A percentile compares a stretch with the other conserved stretches of the same genome.
Conservation (phyloP, 2,888 invertebrate species). For the Nephrotoma appendiculata region DNA sequence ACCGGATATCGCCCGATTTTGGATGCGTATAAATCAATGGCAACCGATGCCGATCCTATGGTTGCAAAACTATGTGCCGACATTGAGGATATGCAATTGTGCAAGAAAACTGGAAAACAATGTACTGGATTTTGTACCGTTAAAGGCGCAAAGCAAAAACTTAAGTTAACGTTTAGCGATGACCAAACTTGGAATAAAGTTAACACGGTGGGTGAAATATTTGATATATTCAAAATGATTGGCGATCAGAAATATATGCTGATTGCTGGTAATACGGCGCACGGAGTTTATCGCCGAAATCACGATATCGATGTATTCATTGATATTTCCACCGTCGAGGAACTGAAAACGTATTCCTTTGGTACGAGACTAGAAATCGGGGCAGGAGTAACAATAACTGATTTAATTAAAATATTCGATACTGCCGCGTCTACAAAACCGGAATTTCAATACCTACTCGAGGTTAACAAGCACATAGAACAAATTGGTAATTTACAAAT, state of each 20-base stretch:
- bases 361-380: conserved; percentile 39
- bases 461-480: conserved; percentile 49
- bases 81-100: conserved; percentile 32
- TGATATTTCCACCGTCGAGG: conserved; percentile 44
- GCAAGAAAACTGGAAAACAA: conserved; percentile 18
- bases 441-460: conserved; percentile 43
- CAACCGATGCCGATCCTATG: conserved; percentile 27
- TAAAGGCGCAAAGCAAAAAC: background rate
- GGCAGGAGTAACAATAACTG: conserved; percentile 39
- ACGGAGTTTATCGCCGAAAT: conserved; percentile 39
- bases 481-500: conserved; percentile 58
- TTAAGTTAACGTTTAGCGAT: conserved; percentile 28
- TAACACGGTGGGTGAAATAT: conserved; percentile 34
- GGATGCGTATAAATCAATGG: conserved; percentile 40
- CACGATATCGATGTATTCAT: conserved; percentile 37
- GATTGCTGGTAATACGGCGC: conserved; percentile 62
- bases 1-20: conserved; percentile 29
- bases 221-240: conserved; percentile 32
- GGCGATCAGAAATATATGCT: conserved; percentile 41
- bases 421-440: conserved; percentile 20
- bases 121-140: conserved; percentile 12
- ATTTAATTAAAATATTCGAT: conserved; percentile 30
- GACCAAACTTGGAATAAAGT: conserved; percentile 38
- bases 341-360: conserved; percentile 35
- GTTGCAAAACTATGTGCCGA: conserved; percentile 16